Evolutionary conservation across 1,140 invertebrate genomes (phyloP).

Genomic region (Drosophila kikkawai): DNA sequence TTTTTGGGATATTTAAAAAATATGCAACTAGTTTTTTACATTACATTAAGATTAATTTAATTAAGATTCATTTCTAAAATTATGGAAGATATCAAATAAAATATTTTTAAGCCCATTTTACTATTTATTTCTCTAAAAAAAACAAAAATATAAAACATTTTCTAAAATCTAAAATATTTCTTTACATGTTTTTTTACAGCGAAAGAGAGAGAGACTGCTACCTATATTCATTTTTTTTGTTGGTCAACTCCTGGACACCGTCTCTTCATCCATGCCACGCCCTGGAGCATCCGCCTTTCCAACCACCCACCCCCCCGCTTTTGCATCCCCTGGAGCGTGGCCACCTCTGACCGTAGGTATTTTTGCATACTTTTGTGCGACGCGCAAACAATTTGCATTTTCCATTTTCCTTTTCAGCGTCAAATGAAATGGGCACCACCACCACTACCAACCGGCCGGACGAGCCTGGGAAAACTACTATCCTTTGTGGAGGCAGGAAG

Average conservation of each 20-base stretch:
- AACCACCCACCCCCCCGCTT: neutral
- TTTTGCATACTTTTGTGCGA: slow-evolving; percentile 76
- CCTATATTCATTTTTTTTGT: neutral
- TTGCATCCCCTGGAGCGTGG: slow-evolving; percentile 14
- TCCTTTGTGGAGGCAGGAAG: neutral
- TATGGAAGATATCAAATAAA: too few species aligned
- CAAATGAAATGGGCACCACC: slow-evolving; percentile 56
- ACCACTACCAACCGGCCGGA: neutral
- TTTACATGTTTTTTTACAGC: neutral
- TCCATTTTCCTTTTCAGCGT: slow-evolving; percentile 73
- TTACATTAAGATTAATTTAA: too few species aligned
- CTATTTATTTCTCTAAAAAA: too few species aligned
- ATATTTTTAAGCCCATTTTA: too few species aligned
- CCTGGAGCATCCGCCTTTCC: neutral
- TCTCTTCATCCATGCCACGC: neutral
- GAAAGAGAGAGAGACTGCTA: neutral
- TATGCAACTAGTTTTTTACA: too few species aligned
- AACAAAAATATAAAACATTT: neutral
- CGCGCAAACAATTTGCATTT: slow-evolving; percentile 74
- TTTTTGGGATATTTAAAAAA: too few species aligned
- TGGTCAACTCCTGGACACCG: neutral
- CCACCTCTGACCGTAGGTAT: slow-evolving; percentile 33
- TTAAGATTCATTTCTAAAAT: neutral
- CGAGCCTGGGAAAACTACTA: neutral
- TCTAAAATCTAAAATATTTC: neutral